phyloP scores from a whole-genome alignment of 2,888 invertebrate genomes.

The Pyrgus malvae region DNA sequence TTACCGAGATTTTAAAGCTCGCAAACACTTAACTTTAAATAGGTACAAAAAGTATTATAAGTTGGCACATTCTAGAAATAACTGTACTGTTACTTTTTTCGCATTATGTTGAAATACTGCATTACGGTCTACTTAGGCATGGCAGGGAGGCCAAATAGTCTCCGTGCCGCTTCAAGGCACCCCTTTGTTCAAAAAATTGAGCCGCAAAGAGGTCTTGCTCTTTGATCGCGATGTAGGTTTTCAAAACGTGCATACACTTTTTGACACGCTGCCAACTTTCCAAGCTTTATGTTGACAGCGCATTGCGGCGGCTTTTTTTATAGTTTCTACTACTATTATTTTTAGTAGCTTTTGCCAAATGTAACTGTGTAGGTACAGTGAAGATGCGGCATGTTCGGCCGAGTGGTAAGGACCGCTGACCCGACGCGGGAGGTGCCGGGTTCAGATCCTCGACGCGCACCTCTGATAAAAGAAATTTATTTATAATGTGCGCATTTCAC shows the following conservation, averaged over 20 bases:
- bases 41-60: too few relatives aligned
- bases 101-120: slow-evolving; percentile 6
- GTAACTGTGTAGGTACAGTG: slow-evolving; percentile 7
- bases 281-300: slow-evolving; percentile 13
- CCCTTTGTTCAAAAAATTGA: slow-evolving; percentile 27
- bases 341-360: slow-evolving; percentile 23
- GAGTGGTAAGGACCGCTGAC: too few relatives aligned
- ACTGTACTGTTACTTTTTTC: too few relatives aligned
- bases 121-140: slow-evolving; percentile 3
- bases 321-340: slow-evolving; percentile 19
- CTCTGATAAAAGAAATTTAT: too few relatives aligned
- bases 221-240: slow-evolving; percentile 24
- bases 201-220: slow-evolving; percentile 26
- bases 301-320: background rate
- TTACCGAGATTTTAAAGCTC: too few relatives aligned
- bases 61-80: too few relatives aligned
- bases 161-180: slow-evolving; percentile 15
- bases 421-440: too few relatives aligned
- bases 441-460: too few relatives aligned
- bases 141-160: slow-evolving; percentile 22
- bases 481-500: too few relatives aligned
- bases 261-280: slow-evolving; percentile 22
- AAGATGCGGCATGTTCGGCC: too few relatives aligned
- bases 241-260: slow-evolving; percentile 27
- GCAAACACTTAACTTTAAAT: too few relatives aligned